Evolutionary conservation across 1,140 invertebrate species (phyloP), one percentile per base, ranked within the genome.

Genomic region (Scaptomyza montana): DNA sequence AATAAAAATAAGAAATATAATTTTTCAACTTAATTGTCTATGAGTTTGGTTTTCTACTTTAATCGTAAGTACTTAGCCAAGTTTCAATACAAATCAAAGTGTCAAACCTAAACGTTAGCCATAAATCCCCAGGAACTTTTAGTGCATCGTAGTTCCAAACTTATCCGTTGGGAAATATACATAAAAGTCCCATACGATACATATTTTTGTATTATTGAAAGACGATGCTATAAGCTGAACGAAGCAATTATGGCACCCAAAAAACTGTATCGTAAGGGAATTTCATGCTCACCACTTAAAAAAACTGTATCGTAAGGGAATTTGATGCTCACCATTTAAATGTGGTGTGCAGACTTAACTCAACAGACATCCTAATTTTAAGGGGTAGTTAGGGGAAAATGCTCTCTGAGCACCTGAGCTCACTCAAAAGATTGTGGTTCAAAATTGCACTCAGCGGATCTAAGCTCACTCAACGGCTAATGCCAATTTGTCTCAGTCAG

Each of bases 331-430:
- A 49, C 16, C n/a, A 3, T 28, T 6, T 8, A 8, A 46, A 1
- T 16, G 8, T n/a, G n/a, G 6, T 61, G 30, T 61, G 46, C 43
- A 61, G 46, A 61, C 45, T 49, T 9, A 61, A 61, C 12, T 19
- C 25, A 46, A 21, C 43, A 21, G 8, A 19, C n/a, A 30, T 43
- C 10, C 16, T 7, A 51, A 36, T 45, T 12, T 9, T 5, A 25
- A 57, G 36, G 57, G 30, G 30, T 7, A n/a, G 21, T 33, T 10
- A 6, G 19, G 57, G 19, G 12, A 3, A 45, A 51, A 7, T 12
- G 36, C 39, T 41, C 39, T 43, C 39, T 36, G 21, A 25, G 21
- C 2, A 1, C 3, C 1, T 25, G 16, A 3, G 2, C 8, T 36
- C 33, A 36, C 30, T 33, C 30, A 33, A 8, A 2, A 36, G 7